Evolutionary conservation across 2,888 invertebrate genomes (phyloP).

Genomic region (Dasypolia templi): DNA sequence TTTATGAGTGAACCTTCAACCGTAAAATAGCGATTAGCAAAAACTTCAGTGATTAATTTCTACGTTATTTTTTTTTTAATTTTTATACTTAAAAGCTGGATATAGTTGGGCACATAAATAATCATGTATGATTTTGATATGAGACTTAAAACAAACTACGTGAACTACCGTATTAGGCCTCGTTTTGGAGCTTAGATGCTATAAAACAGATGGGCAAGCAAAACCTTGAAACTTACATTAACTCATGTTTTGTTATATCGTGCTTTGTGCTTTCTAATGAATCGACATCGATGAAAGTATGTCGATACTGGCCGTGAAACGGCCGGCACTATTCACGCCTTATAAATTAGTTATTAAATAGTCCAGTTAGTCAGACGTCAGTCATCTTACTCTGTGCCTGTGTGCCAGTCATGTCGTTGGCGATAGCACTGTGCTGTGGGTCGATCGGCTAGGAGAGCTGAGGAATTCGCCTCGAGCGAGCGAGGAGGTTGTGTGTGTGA

Average conservation of each 20-base stretch:
- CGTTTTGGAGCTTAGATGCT: not conserved
- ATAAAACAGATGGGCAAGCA: not conserved
- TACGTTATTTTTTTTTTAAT: too few relatives aligned
- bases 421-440: slow-evolving; percentile 24
- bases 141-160: too few relatives aligned
- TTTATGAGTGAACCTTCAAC: too few relatives aligned
- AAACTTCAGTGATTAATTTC: too few relatives aligned
- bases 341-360: slow-evolving; percentile 18
- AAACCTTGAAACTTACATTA: not conserved
- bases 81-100: too few relatives aligned
- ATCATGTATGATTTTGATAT: too few relatives aligned
- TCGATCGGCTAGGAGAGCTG: slow-evolving; percentile 41
- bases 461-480: not conserved
- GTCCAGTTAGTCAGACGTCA: slow-evolving; percentile 35
- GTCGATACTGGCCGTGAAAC: slow-evolving; percentile 15
- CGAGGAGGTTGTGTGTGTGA: slow-evolving; percentile 14
- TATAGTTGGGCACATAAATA: too few relatives aligned
- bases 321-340: slow-evolving; percentile 11
- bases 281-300: not conserved
- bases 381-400: slow-evolving; percentile 1
- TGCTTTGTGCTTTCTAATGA: slow-evolving; percentile 1
- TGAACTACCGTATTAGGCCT: not conserved
- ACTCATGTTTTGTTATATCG: not conserved
- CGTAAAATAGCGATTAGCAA: too few relatives aligned
- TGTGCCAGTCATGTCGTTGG: slow-evolving; percentile 42